A percentile compares a stretch with the other conserved stretches of the same genome.
phyloP scores from a whole-genome alignment of 2,797 vertebrate species.

The Eulemur rubriventer region DNA sequence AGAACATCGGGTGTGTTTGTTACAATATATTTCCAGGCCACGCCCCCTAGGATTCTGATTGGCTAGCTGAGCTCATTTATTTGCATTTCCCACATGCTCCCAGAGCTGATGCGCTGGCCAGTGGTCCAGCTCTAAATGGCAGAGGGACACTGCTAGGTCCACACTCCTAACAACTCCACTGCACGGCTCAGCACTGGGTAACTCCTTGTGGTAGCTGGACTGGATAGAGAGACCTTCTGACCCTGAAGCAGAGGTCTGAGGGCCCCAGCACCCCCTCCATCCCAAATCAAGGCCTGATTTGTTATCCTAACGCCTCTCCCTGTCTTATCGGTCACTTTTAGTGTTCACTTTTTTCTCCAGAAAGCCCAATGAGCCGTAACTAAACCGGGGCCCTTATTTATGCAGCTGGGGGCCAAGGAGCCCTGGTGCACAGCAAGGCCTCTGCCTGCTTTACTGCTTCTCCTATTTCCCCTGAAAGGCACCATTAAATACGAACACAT shows the following conservation, averaged over 20 bases:
- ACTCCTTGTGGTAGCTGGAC: background rate
- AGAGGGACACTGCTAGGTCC: background rate
- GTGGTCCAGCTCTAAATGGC: background rate
- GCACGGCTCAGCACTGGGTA: background rate
- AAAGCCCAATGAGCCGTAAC: slow-evolving; percentile 71
- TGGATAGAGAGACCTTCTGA: background rate
- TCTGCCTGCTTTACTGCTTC: slow-evolving; percentile 81
- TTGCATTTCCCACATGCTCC: background rate
- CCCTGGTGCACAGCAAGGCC: slow-evolving; percentile 66
- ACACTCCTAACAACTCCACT: no score
- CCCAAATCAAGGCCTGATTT: background rate
- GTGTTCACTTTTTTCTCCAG: slow-evolving; percentile 66
- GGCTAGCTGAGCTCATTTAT: background rate
- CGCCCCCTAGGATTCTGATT: background rate
- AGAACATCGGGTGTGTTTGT: background rate
- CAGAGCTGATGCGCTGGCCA: fast-evolving
- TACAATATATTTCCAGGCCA: background rate
- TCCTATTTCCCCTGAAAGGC: slow-evolving; percentile 79
- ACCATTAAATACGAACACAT: slow-evolving; percentile 74
- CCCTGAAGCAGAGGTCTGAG: background rate
- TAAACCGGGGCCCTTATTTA: slow-evolving; percentile 77
- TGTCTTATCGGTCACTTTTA: slow-evolving; percentile 62
- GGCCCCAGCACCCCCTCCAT: background rate
- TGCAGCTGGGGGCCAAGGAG: slow-evolving; percentile 73
- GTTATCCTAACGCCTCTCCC: slow-evolving; percentile 23